Evolutionary conservation across 2,113 vertebrate species (phyloP).

Genomic region (Pardalotus punctatus): DNA sequence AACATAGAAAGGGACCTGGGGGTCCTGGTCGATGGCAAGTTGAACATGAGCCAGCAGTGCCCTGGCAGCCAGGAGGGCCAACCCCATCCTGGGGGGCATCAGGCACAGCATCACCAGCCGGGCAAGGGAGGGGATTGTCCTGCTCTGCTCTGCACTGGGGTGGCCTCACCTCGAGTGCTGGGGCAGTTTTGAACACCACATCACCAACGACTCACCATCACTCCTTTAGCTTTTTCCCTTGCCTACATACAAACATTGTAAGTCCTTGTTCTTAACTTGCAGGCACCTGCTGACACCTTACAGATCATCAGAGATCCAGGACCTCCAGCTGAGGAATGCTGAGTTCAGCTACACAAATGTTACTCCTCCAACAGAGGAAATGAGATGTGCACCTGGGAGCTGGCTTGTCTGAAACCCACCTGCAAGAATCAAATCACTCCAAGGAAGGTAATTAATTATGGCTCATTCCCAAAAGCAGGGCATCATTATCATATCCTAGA

Average conservation of each 20-base stretch:
- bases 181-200: accelerated
- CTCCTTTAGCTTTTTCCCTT: background rate
- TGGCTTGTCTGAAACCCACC: background rate
- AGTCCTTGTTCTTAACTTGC: background rate
- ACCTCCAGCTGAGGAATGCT: background rate
- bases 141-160: background rate
- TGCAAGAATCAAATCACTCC: background rate
- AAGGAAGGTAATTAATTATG: background rate
- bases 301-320: background rate
- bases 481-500: background rate
- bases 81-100: background rate
- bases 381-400: background rate
- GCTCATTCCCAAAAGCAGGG: background rate
- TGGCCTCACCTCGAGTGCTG: accelerated
- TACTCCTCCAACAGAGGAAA: background rate
- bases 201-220: background rate
- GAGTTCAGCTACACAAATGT: background rate
- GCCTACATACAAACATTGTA: background rate
- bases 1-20: accelerated
- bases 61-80: background rate
- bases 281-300: background rate
- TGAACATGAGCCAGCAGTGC: background rate
- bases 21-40: accelerated
- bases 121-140: background rate
- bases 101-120: background rate